phyloP scores from a whole-genome alignment of 2,888 invertebrate species.

The Hydropsyche betteni region DNA sequence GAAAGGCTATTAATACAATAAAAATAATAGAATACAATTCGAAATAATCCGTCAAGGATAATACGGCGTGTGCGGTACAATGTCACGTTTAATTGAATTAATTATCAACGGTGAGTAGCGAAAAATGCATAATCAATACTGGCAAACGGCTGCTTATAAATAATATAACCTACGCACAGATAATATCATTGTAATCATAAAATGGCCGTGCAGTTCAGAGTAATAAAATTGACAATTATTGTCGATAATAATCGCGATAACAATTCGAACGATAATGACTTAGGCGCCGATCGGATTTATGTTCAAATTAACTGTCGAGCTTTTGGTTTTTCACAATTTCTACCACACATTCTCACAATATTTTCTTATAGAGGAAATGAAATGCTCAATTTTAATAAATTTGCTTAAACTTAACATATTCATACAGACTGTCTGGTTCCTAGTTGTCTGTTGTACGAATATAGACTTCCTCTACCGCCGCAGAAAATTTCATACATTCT shows the following conservation, averaged over 20 bases:
- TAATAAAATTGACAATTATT: conserved; percentile 25
- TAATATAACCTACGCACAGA: conserved; percentile 22
- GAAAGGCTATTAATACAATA: too few relatives aligned
- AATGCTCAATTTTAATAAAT: conserved; percentile 18
- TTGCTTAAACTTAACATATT: conserved; percentile 19
- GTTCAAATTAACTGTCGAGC: too few relatives aligned
- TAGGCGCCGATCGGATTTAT: background rate
- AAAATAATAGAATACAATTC: background rate
- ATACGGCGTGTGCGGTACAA: conserved; percentile 12
- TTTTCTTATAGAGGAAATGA: background rate
- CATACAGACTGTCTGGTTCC: conserved; percentile 25
- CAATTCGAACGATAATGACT: background rate
- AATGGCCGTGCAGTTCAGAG: conserved; percentile 1
- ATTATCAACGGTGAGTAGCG: conserved; percentile 32
- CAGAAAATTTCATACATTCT: background rate
- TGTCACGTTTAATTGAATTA: conserved; percentile 38
- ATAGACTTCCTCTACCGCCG: background rate
- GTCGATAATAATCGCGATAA: conserved; percentile 2
- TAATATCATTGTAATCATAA: conserved; percentile 26
- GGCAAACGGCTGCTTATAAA: conserved; percentile 13
- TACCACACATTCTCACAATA: background rate
- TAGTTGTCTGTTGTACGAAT: conserved; percentile 20
- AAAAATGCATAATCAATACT: conserved; percentile 27
- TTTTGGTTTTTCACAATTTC: background rate
- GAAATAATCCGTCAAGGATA: conserved; percentile 20